These are phyloP conservation scores for Epirrhoe tristata DNA, from an alignment of 2,888 invertebrate species.

Conservation along the genomic window DNA sequence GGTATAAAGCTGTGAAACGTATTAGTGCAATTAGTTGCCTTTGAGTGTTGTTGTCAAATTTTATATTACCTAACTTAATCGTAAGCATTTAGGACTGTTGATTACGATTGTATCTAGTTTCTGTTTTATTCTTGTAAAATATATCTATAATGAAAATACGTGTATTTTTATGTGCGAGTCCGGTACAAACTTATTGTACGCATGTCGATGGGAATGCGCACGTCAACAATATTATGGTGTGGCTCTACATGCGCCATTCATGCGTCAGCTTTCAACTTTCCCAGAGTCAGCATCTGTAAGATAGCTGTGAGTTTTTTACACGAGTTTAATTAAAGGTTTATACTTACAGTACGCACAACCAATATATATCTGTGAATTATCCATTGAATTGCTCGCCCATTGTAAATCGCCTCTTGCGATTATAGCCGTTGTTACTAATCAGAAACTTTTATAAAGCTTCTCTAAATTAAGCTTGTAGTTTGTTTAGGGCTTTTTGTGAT, in stretches of 20 bases:
- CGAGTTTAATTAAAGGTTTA: too few species aligned
- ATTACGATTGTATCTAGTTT: conserved; percentile 47
- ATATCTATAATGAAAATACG: conserved; percentile 36
- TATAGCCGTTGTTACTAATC: too few species aligned
- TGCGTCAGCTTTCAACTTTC: too few species aligned
- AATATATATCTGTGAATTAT: too few species aligned
- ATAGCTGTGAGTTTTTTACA: too few species aligned
- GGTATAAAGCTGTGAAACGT: conserved; percentile 59
- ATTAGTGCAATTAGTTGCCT: conserved; percentile 71
- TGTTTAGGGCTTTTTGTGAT: too few species aligned
- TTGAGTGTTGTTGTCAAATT: conserved; percentile 60
- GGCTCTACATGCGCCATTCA: background rate
- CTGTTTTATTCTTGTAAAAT: conserved; percentile 45
- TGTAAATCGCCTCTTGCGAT: too few species aligned
- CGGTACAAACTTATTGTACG: conserved; percentile 1
- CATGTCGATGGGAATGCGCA: background rate
- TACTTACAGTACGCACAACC: too few species aligned
- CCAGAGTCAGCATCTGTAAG: too few species aligned
- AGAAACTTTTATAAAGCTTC: too few species aligned
- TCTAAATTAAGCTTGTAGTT: too few species aligned
- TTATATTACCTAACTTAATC: conserved; percentile 45
- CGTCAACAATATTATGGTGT: background rate
- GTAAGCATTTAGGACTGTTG: conserved; percentile 42
- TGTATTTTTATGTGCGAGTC: conserved; percentile 38
- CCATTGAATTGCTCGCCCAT: too few species aligned